Conservation (phyloP, 2,113 vertebrate genomes). For the Myanophis thanlyinensis region DNA sequence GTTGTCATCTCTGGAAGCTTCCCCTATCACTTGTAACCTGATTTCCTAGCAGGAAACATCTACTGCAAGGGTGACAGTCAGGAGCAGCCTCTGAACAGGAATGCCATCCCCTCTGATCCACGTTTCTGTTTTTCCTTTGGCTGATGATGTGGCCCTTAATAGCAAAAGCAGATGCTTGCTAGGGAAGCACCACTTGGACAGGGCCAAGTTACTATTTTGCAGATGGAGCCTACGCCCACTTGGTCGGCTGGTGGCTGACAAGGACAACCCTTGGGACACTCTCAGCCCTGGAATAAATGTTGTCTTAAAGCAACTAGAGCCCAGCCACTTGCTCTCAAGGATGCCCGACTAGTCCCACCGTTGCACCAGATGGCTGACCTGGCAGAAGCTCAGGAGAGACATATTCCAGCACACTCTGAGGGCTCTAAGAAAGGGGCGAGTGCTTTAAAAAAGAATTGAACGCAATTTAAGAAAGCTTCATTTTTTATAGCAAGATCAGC, state of each 20-base stretch:
- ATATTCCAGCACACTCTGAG: background rate
- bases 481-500: background rate
- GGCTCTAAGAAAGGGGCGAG: background rate
- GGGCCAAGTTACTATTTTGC: background rate
- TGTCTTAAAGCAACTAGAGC: background rate
- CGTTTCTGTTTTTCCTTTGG: background rate
- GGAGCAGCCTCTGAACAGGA: slow-evolving; percentile 2
- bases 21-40: background rate
- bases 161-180: slow-evolving; percentile 10
- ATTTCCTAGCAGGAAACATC: slow-evolving; percentile 15
- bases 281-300: background rate
- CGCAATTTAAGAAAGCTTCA: background rate
- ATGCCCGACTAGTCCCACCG: background rate
- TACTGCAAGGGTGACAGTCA: background rate
- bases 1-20: background rate
- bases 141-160: slow-evolving; percentile 1
- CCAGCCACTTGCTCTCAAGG: background rate
- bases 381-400: background rate
- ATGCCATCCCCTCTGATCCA: background rate
- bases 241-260: background rate
- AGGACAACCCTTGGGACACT: background rate
- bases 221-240: background rate
- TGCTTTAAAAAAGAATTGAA: background rate
- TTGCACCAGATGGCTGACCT: background rate
- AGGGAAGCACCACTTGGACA: background rate